Percentiles rank a stretch among this genome's conserved stretches.
These are phyloP conservation scores for Dynastes hyllus DNA, from an alignment of 2,888 invertebrate genomes.

Conservation along the genomic window DNA sequence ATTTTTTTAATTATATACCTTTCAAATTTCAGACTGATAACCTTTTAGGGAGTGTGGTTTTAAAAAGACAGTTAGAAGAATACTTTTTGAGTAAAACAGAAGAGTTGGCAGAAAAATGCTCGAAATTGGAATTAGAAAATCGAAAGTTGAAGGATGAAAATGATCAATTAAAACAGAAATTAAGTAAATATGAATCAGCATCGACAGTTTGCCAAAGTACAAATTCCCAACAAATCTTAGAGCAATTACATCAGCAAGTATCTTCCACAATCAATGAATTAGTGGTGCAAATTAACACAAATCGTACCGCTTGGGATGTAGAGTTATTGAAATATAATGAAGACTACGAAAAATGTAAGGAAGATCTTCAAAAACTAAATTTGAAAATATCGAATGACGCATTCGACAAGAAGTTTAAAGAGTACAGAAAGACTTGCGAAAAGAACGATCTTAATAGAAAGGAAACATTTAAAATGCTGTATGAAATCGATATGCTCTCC, in stretches of 20 bases:
- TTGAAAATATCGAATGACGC: background rate
- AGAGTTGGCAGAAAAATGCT: conserved; percentile 4
- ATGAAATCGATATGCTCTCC: conserved; percentile 3
- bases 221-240: conserved; percentile 1
- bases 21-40: conserved; percentile 21
- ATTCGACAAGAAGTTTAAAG: conserved; percentile 7
- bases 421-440: conserved; percentile 13
- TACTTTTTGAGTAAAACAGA: background rate
- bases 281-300: conserved; percentile 2
- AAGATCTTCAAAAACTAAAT: conserved; percentile 11
- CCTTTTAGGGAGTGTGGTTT: background rate
- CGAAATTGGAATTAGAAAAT: conserved; percentile 13
- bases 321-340: conserved; percentile 13
- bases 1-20: too few relatives aligned
- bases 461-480: background rate
- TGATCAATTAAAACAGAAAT: background rate
- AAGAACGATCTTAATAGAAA: background rate
- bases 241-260: conserved; percentile 8
- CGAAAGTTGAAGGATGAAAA: background rate
- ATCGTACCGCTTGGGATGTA: background rate
- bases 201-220: background rate
- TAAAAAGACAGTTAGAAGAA: conserved; percentile 13
- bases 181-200: conserved; percentile 5
- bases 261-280: background rate
- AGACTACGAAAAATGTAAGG: conserved; percentile 17